Evolutionary conservation across 2,888 invertebrate genomes (phyloP).

Genomic region (Morinoia aosen): DNA sequence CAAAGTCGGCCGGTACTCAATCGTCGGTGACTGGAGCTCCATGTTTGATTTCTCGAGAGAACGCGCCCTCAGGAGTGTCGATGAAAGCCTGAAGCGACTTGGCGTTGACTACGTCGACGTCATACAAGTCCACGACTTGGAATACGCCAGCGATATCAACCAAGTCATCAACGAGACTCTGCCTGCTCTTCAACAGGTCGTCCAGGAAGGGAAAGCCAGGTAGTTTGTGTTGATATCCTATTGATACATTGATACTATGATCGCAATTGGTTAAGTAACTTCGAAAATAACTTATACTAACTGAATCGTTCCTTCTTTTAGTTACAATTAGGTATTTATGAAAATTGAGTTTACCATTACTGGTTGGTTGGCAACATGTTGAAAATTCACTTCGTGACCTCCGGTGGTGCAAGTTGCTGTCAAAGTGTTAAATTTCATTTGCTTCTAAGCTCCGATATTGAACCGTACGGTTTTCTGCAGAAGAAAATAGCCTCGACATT

Average conservation of each 20-base stretch:
- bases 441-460: too few species aligned
- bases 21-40: slow-evolving; percentile 76
- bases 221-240: slow-evolving; percentile 73
- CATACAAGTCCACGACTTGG: slow-evolving; percentile 93
- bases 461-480: too few species aligned
- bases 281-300: too few species aligned
- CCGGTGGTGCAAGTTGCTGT: too few species aligned
- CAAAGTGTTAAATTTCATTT: too few species aligned
- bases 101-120: slow-evolving; percentile 88
- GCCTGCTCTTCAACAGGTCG: slow-evolving; percentile 83
- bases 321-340: too few species aligned
- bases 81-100: slow-evolving; percentile 81
- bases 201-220: slow-evolving; percentile 79
- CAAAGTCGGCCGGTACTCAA: slow-evolving; percentile 84
- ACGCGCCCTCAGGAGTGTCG: slow-evolving; percentile 82
- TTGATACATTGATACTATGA: too few species aligned
- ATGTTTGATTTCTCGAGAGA: slow-evolving; percentile 90
- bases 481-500: not conserved
- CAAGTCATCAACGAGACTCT: slow-evolving; percentile 87
- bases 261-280: too few species aligned
- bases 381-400: too few species aligned
- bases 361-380: too few species aligned
- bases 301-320: too few species aligned
- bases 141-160: slow-evolving; percentile 80
- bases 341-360: too few species aligned